phyloP scores from a whole-genome alignment of 2,888 invertebrate species.

The Agrochola circellaris region DNA sequence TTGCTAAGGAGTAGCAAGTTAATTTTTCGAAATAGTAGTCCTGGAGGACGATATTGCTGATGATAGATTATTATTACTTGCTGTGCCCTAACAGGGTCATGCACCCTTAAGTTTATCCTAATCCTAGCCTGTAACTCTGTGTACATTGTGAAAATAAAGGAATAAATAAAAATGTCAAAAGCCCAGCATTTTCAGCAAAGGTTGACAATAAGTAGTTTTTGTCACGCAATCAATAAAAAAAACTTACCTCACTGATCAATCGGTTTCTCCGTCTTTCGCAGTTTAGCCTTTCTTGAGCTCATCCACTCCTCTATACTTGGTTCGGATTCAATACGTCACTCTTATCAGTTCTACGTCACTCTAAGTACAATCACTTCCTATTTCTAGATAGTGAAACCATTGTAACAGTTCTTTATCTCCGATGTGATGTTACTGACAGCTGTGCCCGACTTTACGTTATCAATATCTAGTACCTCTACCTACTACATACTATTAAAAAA shows the following conservation, averaged over 20 bases:
- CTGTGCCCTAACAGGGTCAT: not conserved
- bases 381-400: slow-evolving; percentile 15
- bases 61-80: not conserved
- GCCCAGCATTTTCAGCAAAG: not conserved
- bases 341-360: slow-evolving; percentile 33
- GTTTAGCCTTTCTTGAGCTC: not conserved
- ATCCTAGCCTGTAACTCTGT: not conserved
- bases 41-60: not conserved
- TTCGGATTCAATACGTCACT: not conserved
- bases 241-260: not conserved
- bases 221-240: not conserved
- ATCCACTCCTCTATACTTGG: not conserved
- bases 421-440: slow-evolving; percentile 20
- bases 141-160: not conserved
- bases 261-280: not conserved
- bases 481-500: not conserved
- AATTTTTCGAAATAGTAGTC: not conserved
- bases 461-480: slow-evolving; percentile 4
- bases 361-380: slow-evolving; percentile 20
- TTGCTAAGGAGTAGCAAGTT: not conserved
- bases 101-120: not conserved
- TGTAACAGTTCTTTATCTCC: slow-evolving; percentile 33
- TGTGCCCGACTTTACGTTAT: slow-evolving; percentile 28
- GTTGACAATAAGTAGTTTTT: not conserved
- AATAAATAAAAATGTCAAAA: not conserved